A percentile compares a stretch with the other conserved stretches of the same genome.
phyloP scores from a whole-genome alignment of 2,797 vertebrate genomes.

The Pseudochirops corinnae region DNA sequence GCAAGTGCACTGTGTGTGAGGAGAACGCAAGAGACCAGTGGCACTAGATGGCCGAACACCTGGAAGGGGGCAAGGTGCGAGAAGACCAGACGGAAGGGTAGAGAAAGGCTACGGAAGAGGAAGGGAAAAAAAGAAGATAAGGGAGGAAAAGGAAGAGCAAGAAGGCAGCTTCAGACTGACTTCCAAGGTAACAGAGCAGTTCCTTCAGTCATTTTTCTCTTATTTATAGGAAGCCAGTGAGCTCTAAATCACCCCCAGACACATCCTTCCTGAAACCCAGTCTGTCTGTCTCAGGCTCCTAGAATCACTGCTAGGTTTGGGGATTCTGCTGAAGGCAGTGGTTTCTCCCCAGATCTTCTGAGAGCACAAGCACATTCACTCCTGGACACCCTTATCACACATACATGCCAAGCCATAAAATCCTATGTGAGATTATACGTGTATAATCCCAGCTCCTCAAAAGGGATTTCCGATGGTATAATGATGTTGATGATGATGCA shows the following conservation, averaged over 20 bases:
- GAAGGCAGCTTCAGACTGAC: neutral
- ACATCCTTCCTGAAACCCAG: neutral
- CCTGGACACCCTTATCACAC: neutral
- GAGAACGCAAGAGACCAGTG: neutral
- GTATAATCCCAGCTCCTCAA: too few species aligned
- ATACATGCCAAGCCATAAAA: neutral
- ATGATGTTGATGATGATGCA: neutral
- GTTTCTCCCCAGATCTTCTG: neutral
- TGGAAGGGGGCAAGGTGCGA: neutral
- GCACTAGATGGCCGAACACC: accelerated
- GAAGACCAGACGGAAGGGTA: neutral
- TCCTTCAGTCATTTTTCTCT: neutral
- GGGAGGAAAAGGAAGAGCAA: neutral
- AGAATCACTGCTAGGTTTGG: neutral
- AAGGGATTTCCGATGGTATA: too few species aligned
- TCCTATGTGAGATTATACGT: neutral
- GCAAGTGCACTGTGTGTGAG: too few species aligned
- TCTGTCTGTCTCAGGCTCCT: neutral
- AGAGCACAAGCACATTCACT: neutral
- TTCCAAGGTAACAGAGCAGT: neutral
- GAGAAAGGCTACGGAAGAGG: neutral
- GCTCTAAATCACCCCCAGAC: neutral
- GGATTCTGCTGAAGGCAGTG: neutral
- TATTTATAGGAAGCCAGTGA: neutral
- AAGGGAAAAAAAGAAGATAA: too few species aligned